phyloP scores from a whole-genome alignment of 2,113 vertebrate genomes.

The Echinops telfairi region DNA sequence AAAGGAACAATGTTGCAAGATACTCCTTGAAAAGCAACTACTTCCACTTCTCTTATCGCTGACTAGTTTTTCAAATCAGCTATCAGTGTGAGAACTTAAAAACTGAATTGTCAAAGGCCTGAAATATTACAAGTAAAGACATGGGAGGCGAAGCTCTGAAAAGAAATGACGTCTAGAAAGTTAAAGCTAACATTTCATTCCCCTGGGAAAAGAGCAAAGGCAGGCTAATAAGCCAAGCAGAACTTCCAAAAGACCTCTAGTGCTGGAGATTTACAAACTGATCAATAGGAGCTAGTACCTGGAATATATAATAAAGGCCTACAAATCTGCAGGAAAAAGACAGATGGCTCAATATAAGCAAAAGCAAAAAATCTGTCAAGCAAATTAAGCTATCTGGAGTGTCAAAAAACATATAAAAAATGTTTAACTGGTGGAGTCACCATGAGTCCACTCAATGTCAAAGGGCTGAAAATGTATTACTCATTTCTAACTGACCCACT shows the following conservation, averaged over 20 bases:
- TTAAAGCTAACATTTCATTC: not conserved
- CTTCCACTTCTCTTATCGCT: too few relatives aligned
- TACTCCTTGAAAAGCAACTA: not conserved
- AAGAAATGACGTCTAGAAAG: not conserved
- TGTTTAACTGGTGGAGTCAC: not conserved
- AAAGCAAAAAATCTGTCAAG: not conserved
- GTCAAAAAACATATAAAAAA: not conserved
- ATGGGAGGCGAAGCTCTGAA: not conserved
- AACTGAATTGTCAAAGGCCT: constrained; percentile 15
- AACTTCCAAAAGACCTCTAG: not conserved
- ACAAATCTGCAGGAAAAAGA: constrained; percentile 37
- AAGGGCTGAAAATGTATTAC: not conserved
- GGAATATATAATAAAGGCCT: constrained; percentile 1
- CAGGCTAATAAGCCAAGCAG: not conserved
- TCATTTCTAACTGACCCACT: not conserved
- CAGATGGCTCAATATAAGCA: not conserved
- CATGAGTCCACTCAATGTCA: not conserved
- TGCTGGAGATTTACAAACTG: constrained; percentile 17
- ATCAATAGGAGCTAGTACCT: constrained; percentile 4
- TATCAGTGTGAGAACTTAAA: constrained; percentile 26
- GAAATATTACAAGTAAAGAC: not conserved
- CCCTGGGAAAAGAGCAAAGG: not conserved
- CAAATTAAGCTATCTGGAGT: not conserved
- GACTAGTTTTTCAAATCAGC: constrained; percentile 24
- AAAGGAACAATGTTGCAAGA: constrained; percentile 10